phyloP scores from a whole-genome alignment of 2,888 invertebrate genomes.

The Hemaris fuciformis region DNA sequence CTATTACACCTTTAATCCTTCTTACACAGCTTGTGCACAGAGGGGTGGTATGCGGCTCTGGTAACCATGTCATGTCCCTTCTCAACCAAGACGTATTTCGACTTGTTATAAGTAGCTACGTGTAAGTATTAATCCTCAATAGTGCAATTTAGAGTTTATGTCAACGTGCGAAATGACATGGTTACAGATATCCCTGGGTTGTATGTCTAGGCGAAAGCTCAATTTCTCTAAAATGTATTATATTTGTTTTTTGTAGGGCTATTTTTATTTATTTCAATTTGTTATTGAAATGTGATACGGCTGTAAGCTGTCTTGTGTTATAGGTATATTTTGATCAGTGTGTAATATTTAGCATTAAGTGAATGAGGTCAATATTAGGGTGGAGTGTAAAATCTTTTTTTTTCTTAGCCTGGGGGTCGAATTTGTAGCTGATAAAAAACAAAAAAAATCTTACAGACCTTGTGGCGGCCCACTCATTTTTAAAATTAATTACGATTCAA shows the following conservation, averaged over 20 bases:
- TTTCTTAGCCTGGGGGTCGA: no score
- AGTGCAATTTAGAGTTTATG: constrained; percentile 38
- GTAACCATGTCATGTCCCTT: constrained; percentile 69
- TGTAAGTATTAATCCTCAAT: constrained; percentile 64
- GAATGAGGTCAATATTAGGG: constrained; percentile 61
- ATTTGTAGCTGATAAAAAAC: no score
- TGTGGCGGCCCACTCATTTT: no score
- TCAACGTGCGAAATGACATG: constrained; percentile 57
- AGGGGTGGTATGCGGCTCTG: constrained; percentile 75
- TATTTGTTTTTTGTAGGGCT: constrained; percentile 55
- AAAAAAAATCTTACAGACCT: no score
- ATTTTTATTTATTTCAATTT: constrained; percentile 66
- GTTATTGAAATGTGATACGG: constrained; percentile 68
- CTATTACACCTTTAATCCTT: constrained; percentile 62
- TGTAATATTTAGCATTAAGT: constrained; percentile 62
- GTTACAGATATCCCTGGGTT: constrained; percentile 77
- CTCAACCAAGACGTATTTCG: constrained; percentile 26
- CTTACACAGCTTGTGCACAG: constrained; percentile 70
- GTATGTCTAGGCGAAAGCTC: constrained; percentile 78
- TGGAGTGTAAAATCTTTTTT: no score
- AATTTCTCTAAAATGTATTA: constrained; percentile 46
- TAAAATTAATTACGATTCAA: no score
- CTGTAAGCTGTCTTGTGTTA: constrained; percentile 68
- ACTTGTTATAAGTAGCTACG: constrained; percentile 41
- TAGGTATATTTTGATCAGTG: constrained; percentile 60